These are phyloP conservation scores for Peucedramus taeniatus DNA, from an alignment of 2,113 vertebrate species.

Conservation along the genomic window DNA sequence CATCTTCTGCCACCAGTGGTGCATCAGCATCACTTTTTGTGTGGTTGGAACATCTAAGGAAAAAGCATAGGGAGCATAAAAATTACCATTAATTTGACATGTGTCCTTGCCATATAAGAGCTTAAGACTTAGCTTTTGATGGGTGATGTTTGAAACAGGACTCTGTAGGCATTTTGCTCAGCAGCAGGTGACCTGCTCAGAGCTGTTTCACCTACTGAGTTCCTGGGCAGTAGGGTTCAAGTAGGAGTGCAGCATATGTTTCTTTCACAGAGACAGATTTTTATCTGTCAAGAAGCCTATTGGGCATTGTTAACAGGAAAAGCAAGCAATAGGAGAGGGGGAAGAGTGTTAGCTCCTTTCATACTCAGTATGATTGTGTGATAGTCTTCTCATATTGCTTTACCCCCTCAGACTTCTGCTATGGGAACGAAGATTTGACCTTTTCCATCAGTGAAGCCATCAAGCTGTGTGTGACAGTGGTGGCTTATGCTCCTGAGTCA, in stretches of 20 bases:
- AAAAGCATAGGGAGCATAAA: neutral
- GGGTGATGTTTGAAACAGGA: neutral
- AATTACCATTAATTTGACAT: neutral
- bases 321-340: neutral
- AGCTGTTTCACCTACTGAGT: neutral
- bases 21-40: neutral
- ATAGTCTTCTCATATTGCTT: neutral
- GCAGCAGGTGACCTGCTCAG: neutral
- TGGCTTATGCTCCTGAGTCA: conserved; percentile 95
- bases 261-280: neutral
- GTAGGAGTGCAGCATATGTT: neutral
- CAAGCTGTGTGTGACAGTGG: conserved; percentile 95
- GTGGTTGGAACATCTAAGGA: neutral
- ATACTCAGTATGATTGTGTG: neutral
- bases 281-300: neutral
- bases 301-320: neutral
- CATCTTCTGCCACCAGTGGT: neutral
- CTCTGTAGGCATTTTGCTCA: neutral
- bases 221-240: neutral
- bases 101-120: neutral
- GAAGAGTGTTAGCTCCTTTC: neutral
- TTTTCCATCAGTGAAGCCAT: conserved; percentile 97
- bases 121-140: neutral
- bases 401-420: conserved; percentile 89
- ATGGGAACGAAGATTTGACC: conserved; percentile 92